Evolutionary conservation across 2,888 invertebrate species (phyloP), one percentile per base, ranked within the genome.

Genomic region (Strigamia crassipes): DNA sequence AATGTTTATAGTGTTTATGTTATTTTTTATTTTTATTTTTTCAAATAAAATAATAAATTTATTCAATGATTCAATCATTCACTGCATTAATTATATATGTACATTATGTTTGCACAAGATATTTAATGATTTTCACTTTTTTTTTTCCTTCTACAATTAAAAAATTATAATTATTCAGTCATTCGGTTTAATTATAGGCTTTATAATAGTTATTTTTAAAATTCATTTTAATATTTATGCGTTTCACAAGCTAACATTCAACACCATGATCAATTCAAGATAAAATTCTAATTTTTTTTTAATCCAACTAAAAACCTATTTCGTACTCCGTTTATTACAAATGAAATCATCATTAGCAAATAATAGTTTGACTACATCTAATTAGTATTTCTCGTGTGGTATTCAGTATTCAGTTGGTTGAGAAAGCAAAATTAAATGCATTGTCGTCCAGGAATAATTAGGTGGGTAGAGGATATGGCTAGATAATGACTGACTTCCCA

Each of bases 221-320:
- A 3, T 38, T 38, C 10, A 9, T 56, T 56, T 56, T 8, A 56
- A 18, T n/a, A 56, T 18, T 9, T 18, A n/a, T 56, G 56, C 56
- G 21, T 56, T 56, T 56, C 56, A 56, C 56, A 18, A 56, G 56
- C 56, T 56, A 56, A 56, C 56, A 56, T 56, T 56, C 56, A 56
- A 56, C 56, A 56, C 56, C 56, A 56, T 56, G 18, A 56, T 56
- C 18, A 46, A 46, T 46, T 46, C 46, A 46, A 46, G n/a, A 38
- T 9, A 38, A 38, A 38, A 38, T 38, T 38, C 8, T 38, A 38
- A 10, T 38, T 9, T 9, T 38, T 38, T 34, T 38, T 38, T 10
- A 10, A 38, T 38, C 38, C 38, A 38, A 38, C 38, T 38, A 38
- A 38, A 38, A 38, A 38, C 38, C 38, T 38, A 38, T 38, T 38